These are phyloP conservation scores for Amphilophus citrinellus DNA, from an alignment of 2,113 vertebrate genomes.

Conservation along the genomic window DNA sequence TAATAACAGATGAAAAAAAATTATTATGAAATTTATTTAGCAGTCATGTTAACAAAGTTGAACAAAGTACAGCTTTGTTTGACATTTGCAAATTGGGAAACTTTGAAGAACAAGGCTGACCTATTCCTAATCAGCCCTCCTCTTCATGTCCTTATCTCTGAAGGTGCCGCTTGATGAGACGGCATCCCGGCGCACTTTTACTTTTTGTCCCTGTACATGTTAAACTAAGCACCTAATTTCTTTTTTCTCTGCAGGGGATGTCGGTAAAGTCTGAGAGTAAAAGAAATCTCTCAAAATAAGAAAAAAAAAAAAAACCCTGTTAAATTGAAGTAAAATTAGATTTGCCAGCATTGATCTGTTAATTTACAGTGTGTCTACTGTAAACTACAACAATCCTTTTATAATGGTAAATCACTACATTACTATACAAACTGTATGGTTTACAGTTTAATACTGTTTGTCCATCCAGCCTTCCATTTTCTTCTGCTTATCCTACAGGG, in stretches of 20 bases:
- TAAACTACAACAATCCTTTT: not conserved
- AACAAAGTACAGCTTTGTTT: not conserved
- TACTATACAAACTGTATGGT: not conserved
- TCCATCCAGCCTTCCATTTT: too few species aligned
- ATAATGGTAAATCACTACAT: not conserved
- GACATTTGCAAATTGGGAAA: not conserved
- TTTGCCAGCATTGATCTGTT: not conserved
- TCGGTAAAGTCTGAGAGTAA: not conserved
- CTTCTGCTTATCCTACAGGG: not conserved
- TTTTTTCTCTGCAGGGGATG: not conserved
- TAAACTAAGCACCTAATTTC: not conserved
- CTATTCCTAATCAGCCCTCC: slow-evolving; percentile 16
- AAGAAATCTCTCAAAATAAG: not conserved
- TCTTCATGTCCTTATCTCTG: not conserved
- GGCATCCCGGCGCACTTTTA: not conserved
- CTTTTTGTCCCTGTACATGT: not conserved
- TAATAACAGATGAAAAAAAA: not conserved
- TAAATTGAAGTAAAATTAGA: not conserved
- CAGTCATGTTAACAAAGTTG: not conserved
- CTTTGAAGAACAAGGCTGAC: not conserved
- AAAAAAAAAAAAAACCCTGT: not conserved
- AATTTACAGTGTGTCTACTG: not conserved
- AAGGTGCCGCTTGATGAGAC: not conserved
- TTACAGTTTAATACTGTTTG: not conserved
- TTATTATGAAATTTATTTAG: not conserved